Base-by-base conservation (phyloP, 2,797 vertebrate species). In the Typhlichthys eigenmanni region DNA sequence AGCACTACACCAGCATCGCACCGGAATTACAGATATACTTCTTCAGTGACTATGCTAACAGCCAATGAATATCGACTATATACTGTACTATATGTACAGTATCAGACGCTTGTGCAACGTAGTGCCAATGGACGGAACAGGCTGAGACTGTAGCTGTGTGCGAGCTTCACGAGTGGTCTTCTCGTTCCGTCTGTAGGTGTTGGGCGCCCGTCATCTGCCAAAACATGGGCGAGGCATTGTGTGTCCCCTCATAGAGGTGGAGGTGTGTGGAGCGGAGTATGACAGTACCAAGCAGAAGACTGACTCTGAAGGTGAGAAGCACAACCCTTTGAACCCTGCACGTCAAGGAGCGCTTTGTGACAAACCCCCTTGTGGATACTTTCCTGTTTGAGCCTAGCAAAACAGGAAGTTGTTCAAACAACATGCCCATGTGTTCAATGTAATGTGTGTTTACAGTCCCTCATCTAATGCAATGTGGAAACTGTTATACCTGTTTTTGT, bases 171-270 rank as follows among this genome's bases (percentile, higher is more conserved):
- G 29, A 17, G 13, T n/a, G 29, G 8, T 14, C 0, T 0, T 14
- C 34, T 47, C 14, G 13, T 61, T 8, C 60, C 10, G 19, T 11
- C 45, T 48, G 2, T 81, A 99, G 97, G 95, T 99, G 50, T 80
- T 99, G 80, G 98, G 97, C 0, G 96, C 98, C 0, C 93, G 98
- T 4, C 98, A 99, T 75, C 90, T 99, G 66, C 98, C 98, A 1
- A 99, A 99, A 80, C 97, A 99, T 0, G 98, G 97, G 2, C 92
- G 98, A 5, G 97, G 98, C 62, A 98, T 99, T 0, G 96, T 98
- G 71, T 98, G 95, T 69, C 97, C 98, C 1, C 93, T 99, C 0
- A 95, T 98, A 53, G 98, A 99, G 89, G 94, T 99, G 1, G 98
- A 99, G 76, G 94, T 99, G 76, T 98, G 96, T 0, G 98, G 97